Base-by-base conservation (phyloP, 1,140 invertebrate species). In the Anastrepha ludens region DNA sequence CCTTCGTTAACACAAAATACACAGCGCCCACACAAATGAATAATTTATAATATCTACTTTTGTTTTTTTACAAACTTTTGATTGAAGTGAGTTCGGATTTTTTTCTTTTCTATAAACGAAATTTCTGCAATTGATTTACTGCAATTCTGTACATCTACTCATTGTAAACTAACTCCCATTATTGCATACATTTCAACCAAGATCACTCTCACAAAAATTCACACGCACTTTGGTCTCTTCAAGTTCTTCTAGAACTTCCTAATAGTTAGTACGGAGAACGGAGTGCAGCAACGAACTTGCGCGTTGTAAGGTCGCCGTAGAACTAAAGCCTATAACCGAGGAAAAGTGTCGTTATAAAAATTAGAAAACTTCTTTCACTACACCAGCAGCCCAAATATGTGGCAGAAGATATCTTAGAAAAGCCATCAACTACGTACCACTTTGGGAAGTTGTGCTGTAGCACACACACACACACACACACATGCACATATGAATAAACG, bases 261-360 rank as follows among this genome's bases (percentile, higher is more conserved):
- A 13, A 15, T 39, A 81, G 13, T 8, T 60, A 29, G 29, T 29
- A 11, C 6, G 50, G 2, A 55, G 50, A 55, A 55, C 6, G 6
- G 6, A 55, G 6, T 13, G 13, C 58, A 39, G 59, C 29, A 86
- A 62, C 85, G 58, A 86, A 86, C 55, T 86, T 17, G 15, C 55
- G 20, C 58, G 59, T 60, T 86, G 29, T 60, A 86, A 60, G 58
- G 55, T 86, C 58, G 58, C 55, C 58, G 85, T 62, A 86, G 85
- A 86, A 86, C 85, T 86, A 86, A 86, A 62, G 20, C 6, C 29
- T 86, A 62, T 11, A 50, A 13, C n/a, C 8, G 11, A 29, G 29
- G 59, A 60, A 86, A 86, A 60, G 85, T 60, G 58, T 86, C 58
- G 58, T 60, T 86, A 86, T 86, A 86, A 60, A 86, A 86, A 44